Percentiles rank a stretch among this genome's conserved stretches.
Conservation (phyloP, 2,113 vertebrate species). For the Dipodomys ordii region DNA sequence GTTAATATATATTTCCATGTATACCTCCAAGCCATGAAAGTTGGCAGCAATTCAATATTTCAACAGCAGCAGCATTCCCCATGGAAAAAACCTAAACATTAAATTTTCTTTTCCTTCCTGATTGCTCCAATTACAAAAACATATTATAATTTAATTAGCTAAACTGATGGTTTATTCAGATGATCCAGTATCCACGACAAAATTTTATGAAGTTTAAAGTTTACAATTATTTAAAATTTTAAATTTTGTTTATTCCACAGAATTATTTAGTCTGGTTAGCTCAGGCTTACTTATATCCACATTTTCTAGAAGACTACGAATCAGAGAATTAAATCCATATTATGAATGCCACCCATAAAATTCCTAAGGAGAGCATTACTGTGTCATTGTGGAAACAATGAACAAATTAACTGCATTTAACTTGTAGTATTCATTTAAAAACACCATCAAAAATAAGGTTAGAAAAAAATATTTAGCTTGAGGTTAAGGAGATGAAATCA, state of each 20-base stretch:
- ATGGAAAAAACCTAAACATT: neutral
- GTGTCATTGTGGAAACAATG: neutral
- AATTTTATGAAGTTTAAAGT: constrained; percentile 7
- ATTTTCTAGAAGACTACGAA: neutral
- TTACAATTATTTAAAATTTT: neutral
- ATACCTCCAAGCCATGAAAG: neutral
- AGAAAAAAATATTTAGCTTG: neutral
- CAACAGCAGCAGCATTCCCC: constrained; percentile 20
- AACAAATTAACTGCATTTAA: neutral
- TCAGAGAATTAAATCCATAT: neutral
- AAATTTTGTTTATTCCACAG: neutral
- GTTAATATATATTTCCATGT: neutral
- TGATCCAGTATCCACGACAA: neutral
- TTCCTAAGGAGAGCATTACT: neutral
- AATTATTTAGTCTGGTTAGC: neutral
- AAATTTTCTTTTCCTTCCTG: neutral
- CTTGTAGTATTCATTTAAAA: neutral
- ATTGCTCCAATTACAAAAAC: neutral
- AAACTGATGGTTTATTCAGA: neutral
- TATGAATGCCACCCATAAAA: neutral
- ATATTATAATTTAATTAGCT: neutral
- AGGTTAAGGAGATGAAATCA: neutral
- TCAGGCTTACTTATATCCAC: neutral
- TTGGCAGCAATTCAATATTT: neutral
- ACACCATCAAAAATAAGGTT: neutral